phyloP scores from a whole-genome alignment of 2,113 vertebrate species.

The Pitta sordida region DNA sequence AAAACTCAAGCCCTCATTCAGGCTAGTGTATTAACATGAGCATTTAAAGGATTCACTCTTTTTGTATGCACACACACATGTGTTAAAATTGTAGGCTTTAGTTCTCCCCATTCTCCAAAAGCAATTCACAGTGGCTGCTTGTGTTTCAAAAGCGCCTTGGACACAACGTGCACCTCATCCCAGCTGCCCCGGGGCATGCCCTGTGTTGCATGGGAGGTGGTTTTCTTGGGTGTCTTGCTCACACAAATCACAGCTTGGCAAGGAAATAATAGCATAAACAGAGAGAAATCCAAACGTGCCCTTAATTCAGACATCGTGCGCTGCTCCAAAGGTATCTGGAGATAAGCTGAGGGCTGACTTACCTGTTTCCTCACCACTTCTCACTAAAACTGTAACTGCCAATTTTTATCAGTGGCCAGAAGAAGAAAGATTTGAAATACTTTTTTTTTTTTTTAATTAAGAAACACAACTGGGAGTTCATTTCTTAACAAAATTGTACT shows the following conservation, averaged over 20 bases:
- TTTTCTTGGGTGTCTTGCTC: background rate
- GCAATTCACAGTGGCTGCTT: background rate
- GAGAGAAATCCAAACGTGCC: background rate
- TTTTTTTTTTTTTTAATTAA: background rate
- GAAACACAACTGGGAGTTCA: background rate
- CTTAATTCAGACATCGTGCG: background rate
- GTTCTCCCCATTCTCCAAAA: background rate
- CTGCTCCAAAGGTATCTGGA: background rate
- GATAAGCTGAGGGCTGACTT: background rate
- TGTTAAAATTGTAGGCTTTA: background rate
- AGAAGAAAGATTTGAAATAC: background rate
- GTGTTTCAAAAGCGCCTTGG: background rate
- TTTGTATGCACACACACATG: fast-evolving
- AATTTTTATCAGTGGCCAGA: background rate
- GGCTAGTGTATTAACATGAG: background rate
- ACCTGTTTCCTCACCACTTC: background rate
- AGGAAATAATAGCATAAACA: background rate
- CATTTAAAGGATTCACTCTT: background rate
- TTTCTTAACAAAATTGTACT: background rate
- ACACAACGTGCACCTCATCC: background rate
- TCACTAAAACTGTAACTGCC: background rate
- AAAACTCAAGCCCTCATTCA: background rate
- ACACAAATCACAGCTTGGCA: background rate
- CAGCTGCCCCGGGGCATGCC: background rate
- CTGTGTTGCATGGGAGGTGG: background rate